phyloP scores from a whole-genome alignment of 2,797 vertebrate genomes.

The Lagocephalus sceleratus region DNA sequence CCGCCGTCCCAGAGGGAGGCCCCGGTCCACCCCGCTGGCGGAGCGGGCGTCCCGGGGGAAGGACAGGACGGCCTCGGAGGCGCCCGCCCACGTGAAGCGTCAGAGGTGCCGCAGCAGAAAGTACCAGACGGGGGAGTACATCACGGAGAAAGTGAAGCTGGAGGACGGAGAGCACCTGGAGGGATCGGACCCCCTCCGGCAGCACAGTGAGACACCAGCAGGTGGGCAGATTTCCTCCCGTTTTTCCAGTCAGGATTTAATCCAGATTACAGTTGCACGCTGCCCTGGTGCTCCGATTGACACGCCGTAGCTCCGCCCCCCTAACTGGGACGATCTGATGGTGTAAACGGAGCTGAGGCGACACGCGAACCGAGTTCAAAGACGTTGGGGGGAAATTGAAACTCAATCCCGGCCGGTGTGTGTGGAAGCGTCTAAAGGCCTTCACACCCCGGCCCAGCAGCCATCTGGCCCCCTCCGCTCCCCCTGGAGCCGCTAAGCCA shows the following conservation, averaged over 20 bases:
- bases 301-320: no score
- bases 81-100: constrained; percentile 83
- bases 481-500: no score
- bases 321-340: no score
- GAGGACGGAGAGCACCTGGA: constrained; percentile 69
- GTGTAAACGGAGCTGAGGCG: no score
- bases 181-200: constrained; percentile 38
- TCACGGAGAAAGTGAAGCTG: constrained; percentile 88
- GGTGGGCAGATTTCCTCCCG: constrained; percentile 48
- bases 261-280: background rate
- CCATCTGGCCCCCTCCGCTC: no score
- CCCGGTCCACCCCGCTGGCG: constrained; percentile 77
- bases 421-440: no score
- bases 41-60: constrained; percentile 71
- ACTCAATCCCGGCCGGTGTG: no score
- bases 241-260: constrained; percentile 8
- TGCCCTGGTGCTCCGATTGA: background rate
- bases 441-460: no score
- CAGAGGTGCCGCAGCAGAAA: constrained; percentile 89
- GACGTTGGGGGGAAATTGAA: no score
- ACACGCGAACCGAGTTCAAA: no score
- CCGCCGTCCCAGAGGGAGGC: constrained; percentile 83
- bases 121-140: constrained; percentile 93
- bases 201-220: constrained; percentile 43
- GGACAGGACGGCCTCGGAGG: constrained; percentile 65